Base-by-base conservation (phyloP, 2,888 invertebrate species). In the Cataglyphis albicans region DNA sequence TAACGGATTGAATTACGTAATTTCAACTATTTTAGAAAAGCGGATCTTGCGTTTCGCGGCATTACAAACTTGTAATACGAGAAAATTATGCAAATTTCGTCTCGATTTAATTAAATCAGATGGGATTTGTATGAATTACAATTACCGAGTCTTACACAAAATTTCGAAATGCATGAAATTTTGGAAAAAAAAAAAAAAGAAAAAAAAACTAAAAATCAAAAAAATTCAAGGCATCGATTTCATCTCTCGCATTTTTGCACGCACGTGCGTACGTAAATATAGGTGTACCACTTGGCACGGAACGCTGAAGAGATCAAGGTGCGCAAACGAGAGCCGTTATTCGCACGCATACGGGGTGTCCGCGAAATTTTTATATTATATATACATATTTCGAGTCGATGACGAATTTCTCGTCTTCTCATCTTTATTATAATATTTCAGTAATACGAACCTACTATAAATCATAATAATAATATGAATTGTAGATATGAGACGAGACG, bases 251-350 rank as follows among this genome's bases (percentile, higher is more conserved):
- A 78, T 63, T 32, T 32, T 41, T 41, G 80, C 55, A 48, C 68
- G 80, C 55, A 55, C 68, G 63, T 63, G 76, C 81, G 84, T 29
- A 32, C 59, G 70, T 88, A 91, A 91, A 92, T 91, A 92, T 92
- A 92, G 89, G 82, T 86, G 92, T 87, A 87, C 92, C 90, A 92
- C 87, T 92, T 92, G 92, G 92, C 92, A 89, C 57, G 57, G 84
- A 32, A 59, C 68, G 86, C 83, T 81, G 84, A 88, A 90, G 87
- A 84, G 76, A 89, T 89, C 90, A 88, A 89, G 90, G 88, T 89
- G 85, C 83, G 74, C 73, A 52, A 63, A 74, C 64, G 74, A 78
- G 81, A 68, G 76, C 78, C 84, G 81, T 80, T 83, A 88, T 64
- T 59, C 57, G 55, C 72, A 59, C 70, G n/a, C 57, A 65, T 83